Evolutionary conservation across 1,140 invertebrate genomes (phyloP), one percentile per base, ranked within the genome.

Genomic region (Pseudomyrmex dendroicus): DNA sequence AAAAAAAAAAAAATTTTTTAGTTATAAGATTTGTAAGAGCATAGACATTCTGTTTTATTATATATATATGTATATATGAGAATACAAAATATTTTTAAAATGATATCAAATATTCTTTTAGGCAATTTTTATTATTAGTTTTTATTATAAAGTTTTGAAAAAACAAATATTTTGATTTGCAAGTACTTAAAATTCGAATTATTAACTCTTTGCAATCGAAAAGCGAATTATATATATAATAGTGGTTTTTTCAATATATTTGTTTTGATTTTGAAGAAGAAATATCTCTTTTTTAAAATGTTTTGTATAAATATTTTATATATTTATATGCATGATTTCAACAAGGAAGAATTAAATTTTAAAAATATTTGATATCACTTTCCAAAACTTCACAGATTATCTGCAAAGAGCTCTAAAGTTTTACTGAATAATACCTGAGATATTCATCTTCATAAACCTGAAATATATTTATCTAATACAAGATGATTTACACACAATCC

Each of bases 361-460:
- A 13, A 80, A 44, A 52, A 52, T 64, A 87, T 83, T 78, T 46
- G 63, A 46, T 4, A 72, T n/a, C 48, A 56, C 61, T 13, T 15
- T 9, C 35, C 10, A 2, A 62, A 25, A 44, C 1, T 59, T 59
- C 1, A 73, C 5, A 63, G 20, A 52, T 52, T 61, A 20, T 22
- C 67, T 67, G 52, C n/a, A 68, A 48, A 52, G 5, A 35, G n/a
- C 57, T 20, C 72, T 86, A 78, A 83, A 15, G 59, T 61, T 68
- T 77, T 80, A 59, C 44, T 66, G 68, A 87, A 68, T 86, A 76
- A 87, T 86, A 84, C 57, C 62, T 70, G 62, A 87, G 73, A n/a
- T 77, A 44, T 73, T 44, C 10, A 76, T 56, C 67, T 76, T 61
- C 56, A 57, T n/a, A 44, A 77, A 61, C 62, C 46, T 20, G 83